A percentile compares a stretch with the other conserved stretches of the same genome.
Evolutionary conservation across 2,113 vertebrate species (phyloP).

Genomic region (Oxyura jamaicensis): DNA sequence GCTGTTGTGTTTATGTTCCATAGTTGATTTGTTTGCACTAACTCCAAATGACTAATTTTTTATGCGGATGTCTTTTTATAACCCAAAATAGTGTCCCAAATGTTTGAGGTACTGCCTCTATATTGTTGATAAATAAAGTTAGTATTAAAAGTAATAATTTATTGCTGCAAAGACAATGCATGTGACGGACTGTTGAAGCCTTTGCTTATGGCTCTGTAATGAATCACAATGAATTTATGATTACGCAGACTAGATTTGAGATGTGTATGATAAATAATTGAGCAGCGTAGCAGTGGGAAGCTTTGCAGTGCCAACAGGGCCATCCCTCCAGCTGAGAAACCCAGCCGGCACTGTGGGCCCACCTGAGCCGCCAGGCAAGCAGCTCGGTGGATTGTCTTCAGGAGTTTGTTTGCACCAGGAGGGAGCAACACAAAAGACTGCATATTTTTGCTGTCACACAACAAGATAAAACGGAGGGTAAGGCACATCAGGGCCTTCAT

Average conservation of each 20-base stretch:
- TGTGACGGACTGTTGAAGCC: not conserved
- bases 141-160: not conserved
- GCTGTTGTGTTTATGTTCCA: not conserved
- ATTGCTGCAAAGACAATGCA: not conserved
- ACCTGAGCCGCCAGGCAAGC: not conserved
- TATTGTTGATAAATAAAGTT: not conserved
- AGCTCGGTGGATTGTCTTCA: rapidly evolving
- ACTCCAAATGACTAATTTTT: not conserved
- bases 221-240: not conserved
- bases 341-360: rapidly evolving
- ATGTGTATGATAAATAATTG: rapidly evolving
- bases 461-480: not conserved
- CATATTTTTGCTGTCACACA: not conserved
- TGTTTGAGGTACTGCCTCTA: not conserved
- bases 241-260: not conserved
- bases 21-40: not conserved
- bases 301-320: not conserved
- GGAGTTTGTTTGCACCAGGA: not conserved
- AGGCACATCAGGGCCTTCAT: not conserved
- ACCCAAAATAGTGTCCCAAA: not conserved
- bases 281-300: not conserved
- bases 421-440: not conserved
- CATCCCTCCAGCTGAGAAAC: not conserved
- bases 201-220: not conserved
- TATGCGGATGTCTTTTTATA: not conserved